These are phyloP conservation scores for Apamea anceps DNA, from an alignment of 2,888 invertebrate genomes.

Conservation along the genomic window DNA sequence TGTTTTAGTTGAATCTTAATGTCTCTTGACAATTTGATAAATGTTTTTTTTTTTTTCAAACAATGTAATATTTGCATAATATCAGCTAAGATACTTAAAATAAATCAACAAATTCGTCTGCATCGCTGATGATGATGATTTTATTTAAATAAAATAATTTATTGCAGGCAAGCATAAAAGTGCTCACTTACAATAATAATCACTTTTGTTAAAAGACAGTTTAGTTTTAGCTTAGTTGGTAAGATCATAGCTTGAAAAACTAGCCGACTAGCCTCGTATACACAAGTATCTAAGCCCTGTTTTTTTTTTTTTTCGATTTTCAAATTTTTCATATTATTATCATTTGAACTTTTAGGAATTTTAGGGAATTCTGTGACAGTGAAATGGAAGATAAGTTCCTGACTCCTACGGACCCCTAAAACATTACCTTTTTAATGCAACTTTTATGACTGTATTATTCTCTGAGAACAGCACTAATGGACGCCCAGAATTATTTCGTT, in stretches of 20 bases:
- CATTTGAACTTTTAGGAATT: accelerated
- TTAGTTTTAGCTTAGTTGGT: not conserved
- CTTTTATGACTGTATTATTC: conserved; percentile 62
- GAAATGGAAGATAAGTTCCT: no score
- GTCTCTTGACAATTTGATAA: not conserved
- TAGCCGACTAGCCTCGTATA: accelerated
- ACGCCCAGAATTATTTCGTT: conserved; percentile 42
- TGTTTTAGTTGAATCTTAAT: not conserved
- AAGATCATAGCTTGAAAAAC: not conserved
- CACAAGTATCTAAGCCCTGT: not conserved
- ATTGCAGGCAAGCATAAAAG: not conserved
- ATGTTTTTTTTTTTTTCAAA: no score
- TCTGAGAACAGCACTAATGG: conserved; percentile 60
- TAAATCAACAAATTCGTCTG: no score
- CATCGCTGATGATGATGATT: no score
- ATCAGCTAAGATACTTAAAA: no score
- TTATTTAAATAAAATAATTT: not conserved
- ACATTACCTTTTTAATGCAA: conserved; percentile 58
- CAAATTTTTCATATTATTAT: no score
- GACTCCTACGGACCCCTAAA: conserved; percentile 33
- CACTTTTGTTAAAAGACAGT: not conserved
- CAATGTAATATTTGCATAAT: no score
- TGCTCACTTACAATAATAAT: not conserved
- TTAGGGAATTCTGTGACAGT: not conserved
- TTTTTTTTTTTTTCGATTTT: not conserved